Evolutionary conservation across 2,113 vertebrate genomes (phyloP).

Genomic region (Oriolus oriolus): DNA sequence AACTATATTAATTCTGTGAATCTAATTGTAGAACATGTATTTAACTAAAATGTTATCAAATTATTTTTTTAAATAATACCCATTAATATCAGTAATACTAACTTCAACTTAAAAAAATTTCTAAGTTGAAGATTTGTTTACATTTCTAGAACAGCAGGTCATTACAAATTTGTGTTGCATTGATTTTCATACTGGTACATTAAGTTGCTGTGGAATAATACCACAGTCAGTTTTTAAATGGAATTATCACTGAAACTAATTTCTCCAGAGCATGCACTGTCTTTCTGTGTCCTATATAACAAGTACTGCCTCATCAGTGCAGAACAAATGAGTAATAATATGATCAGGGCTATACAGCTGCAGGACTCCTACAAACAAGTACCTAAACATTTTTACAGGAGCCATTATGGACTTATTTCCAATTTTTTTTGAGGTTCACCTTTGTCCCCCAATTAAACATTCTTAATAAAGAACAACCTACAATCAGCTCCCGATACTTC

Average conservation of each 20-base stretch:
- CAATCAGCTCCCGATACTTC: conserved; percentile 92
- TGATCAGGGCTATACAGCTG: neutral
- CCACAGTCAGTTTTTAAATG: conserved; percentile 34
- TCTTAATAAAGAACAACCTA: conserved; percentile 63
- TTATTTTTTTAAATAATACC: neutral
- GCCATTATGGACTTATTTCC: neutral
- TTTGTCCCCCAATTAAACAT: neutral
- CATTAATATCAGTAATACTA: neutral
- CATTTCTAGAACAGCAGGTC: neutral
- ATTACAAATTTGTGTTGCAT: conserved; percentile 23
- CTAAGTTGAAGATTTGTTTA: neutral
- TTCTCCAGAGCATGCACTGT: neutral
- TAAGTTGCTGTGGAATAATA: conserved; percentile 23
- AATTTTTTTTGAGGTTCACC: neutral
- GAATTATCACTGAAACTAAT: conserved; percentile 34
- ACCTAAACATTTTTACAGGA: neutral
- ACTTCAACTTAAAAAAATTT: neutral
- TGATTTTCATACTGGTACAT: conserved; percentile 33
- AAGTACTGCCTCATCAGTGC: neutral
- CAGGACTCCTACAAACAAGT: neutral
- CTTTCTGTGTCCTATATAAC: conserved; percentile 23
- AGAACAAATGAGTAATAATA: conserved; percentile 16
- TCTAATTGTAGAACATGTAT: neutral
- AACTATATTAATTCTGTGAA: neutral
- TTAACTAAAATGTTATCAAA: neutral